These are phyloP conservation scores for Pristis pectinata DNA, from an alignment of 2,797 vertebrate genomes.

Conservation along the genomic window DNA sequence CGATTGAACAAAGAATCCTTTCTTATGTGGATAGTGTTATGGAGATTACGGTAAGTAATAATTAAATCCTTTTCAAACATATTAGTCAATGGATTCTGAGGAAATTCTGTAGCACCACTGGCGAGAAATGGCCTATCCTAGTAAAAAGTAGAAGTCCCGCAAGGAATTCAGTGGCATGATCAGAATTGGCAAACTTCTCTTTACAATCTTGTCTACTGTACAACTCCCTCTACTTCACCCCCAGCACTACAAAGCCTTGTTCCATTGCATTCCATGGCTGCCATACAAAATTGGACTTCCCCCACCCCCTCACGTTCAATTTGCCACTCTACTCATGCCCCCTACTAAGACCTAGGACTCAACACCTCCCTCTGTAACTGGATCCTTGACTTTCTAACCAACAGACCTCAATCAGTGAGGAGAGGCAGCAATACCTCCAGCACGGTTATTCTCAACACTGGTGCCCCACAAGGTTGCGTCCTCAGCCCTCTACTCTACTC, in stretches of 20 bases:
- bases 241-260: neutral
- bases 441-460: too few species aligned
- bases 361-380: too few species aligned
- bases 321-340: neutral
- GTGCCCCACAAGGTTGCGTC: too few species aligned
- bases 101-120: neutral
- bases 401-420: too few species aligned
- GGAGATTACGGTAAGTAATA: neutral
- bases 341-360: too few species aligned
- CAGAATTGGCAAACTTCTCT: neutral
- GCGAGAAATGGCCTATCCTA: neutral
- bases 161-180: neutral
- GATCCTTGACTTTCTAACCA: too few species aligned
- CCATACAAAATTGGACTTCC: neutral
- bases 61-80: neutral
- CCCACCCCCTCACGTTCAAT: neutral
- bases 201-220: neutral
- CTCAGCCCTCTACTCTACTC: too few species aligned
- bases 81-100: neutral
- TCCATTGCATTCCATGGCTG: neutral
- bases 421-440: too few species aligned
- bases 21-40: neutral
- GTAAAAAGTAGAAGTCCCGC: neutral
- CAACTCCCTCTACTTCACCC: neutral
- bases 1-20: neutral